phyloP scores from a whole-genome alignment of 2,888 invertebrate genomes.

The Epicampocera succincta region DNA sequence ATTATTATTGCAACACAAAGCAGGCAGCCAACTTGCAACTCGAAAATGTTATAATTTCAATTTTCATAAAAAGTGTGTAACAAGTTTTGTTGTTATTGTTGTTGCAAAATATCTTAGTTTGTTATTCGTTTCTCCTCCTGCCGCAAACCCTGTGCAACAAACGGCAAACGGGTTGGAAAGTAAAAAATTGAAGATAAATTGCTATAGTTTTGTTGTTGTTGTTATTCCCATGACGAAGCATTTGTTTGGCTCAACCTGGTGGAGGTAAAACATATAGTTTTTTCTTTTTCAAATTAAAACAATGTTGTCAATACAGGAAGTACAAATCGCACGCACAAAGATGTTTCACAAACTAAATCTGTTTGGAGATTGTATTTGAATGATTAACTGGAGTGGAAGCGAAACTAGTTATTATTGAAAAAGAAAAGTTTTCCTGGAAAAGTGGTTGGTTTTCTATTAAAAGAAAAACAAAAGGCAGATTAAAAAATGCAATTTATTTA shows the following conservation, averaged over 20 bases:
- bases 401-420: background rate
- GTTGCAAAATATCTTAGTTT: background rate
- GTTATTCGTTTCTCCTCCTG: background rate
- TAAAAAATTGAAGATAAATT: slow-evolving; percentile 22
- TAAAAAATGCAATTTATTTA: too few species aligned
- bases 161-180: slow-evolving; percentile 39
- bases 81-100: background rate
- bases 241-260: background rate
- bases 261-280: background rate
- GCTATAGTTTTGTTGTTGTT: background rate
- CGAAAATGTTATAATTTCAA: slow-evolving; percentile 59
- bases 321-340: slow-evolving; percentile 47
- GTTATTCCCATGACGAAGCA: background rate
- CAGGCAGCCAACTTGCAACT: slow-evolving; percentile 3
- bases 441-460: background rate
- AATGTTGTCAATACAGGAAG: slow-evolving; percentile 58
- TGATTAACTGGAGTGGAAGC: slow-evolving; percentile 20
- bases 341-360: slow-evolving; percentile 27
- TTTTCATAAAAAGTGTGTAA: slow-evolving; percentile 49
- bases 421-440: slow-evolving; percentile 31
- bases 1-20: slow-evolving; percentile 34
- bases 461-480: slow-evolving; percentile 3
- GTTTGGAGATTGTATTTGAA: slow-evolving; percentile 9
- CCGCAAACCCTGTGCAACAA: background rate
- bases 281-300: slow-evolving; percentile 18